Conservation (phyloP, 2,797 vertebrate species). For the Lithobates sylvaticus region DNA sequence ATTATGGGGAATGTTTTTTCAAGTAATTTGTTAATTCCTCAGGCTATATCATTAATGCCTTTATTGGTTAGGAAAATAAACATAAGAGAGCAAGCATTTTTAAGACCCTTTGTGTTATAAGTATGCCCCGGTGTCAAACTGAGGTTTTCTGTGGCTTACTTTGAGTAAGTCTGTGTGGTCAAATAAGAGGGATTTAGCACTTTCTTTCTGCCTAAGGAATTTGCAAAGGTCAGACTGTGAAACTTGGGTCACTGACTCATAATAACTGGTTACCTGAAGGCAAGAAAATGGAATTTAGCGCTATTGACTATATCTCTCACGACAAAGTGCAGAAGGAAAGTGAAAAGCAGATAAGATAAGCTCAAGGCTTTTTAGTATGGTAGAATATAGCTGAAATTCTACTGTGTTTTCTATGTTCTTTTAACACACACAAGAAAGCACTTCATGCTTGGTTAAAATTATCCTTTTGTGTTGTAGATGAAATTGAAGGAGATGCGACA, state of each 20-base stretch:
- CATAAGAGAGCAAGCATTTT: not conserved
- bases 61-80: constrained; percentile 37
- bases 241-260: constrained; percentile 31
- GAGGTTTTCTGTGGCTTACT: not conserved
- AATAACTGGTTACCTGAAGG: constrained; percentile 35
- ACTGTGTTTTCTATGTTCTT: not conserved
- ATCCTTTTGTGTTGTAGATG: too few relatives aligned
- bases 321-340: constrained; percentile 23
- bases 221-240: constrained; percentile 23
- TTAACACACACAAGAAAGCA: not conserved
- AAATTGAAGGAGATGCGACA: too few relatives aligned
- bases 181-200: constrained; percentile 15
- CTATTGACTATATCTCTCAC: not conserved
- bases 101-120: not conserved
- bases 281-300: constrained; percentile 9
- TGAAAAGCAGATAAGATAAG: constrained; percentile 39
- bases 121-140: not conserved
- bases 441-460: not conserved
- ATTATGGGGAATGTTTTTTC: constrained; percentile 21
- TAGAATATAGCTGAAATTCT: not conserved
- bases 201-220: constrained; percentile 39
- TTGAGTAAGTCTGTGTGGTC: constrained; percentile 22
- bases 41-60: constrained; percentile 24
- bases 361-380: not conserved
- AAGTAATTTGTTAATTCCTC: constrained; percentile 43